Conservation (phyloP, 2,797 vertebrate genomes). For the Anguilla anguilla region DNA sequence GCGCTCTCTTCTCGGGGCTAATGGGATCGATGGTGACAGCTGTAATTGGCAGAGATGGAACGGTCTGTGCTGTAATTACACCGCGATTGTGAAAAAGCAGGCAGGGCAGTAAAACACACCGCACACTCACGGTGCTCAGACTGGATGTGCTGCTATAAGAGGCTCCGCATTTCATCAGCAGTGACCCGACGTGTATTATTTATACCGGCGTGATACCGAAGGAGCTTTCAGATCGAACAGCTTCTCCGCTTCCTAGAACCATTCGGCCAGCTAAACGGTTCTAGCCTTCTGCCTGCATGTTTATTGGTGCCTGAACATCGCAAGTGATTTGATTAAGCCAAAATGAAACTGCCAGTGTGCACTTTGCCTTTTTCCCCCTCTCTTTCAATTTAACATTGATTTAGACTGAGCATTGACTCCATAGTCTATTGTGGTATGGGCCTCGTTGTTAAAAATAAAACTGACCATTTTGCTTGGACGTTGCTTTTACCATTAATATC, state of each 20-base stretch:
- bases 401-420: neutral
- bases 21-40: constrained; percentile 19
- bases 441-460: neutral
- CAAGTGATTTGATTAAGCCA: neutral
- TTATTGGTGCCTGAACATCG: neutral
- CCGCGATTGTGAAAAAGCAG: neutral
- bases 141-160: neutral
- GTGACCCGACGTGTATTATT: neutral
- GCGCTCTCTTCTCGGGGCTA: neutral
- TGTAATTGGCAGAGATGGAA: constrained; percentile 22
- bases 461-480: neutral
- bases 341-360: neutral
- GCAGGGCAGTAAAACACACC: neutral
- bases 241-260: neutral
- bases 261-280: neutral
- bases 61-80: constrained; percentile 24
- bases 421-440: neutral
- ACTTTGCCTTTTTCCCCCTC: neutral
- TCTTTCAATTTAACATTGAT: neutral
- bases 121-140: neutral
- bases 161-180: neutral
- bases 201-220: neutral
- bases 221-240: neutral
- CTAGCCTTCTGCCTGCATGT: neutral
- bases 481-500: neutral